These are phyloP conservation scores for Rhodinocichla rosea DNA, from an alignment of 2,113 vertebrate species.

Conservation along the genomic window DNA sequence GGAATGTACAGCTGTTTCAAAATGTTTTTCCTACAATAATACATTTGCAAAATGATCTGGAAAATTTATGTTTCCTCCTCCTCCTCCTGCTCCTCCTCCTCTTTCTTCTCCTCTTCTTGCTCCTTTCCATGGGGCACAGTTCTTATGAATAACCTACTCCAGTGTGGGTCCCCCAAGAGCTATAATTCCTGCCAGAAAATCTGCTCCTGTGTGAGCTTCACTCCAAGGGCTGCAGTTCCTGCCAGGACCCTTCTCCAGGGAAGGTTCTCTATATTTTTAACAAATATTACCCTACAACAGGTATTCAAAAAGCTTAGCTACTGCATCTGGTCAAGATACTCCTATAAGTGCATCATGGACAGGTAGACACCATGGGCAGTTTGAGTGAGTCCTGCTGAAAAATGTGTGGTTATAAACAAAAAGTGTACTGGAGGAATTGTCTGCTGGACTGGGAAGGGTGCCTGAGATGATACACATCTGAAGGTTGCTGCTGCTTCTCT, in stretches of 20 bases:
- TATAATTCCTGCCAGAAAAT: not conserved
- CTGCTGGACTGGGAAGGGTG: not conserved
- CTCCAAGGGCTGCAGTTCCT: not conserved
- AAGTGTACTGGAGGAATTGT: not conserved
- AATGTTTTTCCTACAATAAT: not conserved
- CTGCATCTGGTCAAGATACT: not conserved
- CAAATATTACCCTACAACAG: not conserved
- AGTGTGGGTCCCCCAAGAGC: not conserved
- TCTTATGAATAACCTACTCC: not conserved
- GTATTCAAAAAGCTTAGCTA: not conserved
- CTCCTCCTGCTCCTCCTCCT: not conserved
- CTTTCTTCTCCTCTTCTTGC: not conserved
- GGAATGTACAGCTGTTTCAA: not conserved
- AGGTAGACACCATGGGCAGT: too few species aligned
- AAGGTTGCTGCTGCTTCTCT: not conserved
- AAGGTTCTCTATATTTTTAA: not conserved
- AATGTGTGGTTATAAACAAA: not conserved
- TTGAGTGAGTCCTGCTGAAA: not conserved
- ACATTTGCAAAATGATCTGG: not conserved
- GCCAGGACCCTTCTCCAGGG: not conserved
- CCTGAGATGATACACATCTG: too few species aligned
- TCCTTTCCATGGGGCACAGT: not conserved
- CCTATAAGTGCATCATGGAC: not conserved
- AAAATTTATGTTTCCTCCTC: not conserved
- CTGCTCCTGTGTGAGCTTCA: not conserved